Conservation (phyloP, 2,113 vertebrate genomes). For the Deroptyus accipitrinus region DNA sequence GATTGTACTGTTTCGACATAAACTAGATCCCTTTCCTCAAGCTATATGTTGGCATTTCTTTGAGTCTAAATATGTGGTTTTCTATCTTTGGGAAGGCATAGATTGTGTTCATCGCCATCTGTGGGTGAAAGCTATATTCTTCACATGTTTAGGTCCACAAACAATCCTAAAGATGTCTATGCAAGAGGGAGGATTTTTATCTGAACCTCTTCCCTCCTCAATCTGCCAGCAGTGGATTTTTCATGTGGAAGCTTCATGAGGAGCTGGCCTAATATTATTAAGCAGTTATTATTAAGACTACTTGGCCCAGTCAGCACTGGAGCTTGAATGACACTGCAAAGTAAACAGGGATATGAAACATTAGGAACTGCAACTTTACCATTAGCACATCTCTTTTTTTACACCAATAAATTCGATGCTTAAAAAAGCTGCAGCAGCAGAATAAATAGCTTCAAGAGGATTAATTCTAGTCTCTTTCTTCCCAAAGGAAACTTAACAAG, state of each 20-base stretch:
- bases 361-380: not conserved
- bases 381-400: not conserved
- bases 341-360: not conserved
- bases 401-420: not conserved
- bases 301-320: not conserved
- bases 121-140: not conserved
- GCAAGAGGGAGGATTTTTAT: not conserved
- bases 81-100: not conserved
- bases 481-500: not conserved
- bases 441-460: not conserved
- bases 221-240: not conserved
- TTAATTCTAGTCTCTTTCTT: not conserved
- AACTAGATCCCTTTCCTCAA: not conserved
- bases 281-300: not conserved
- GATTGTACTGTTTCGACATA: not conserved
- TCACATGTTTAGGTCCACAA: not conserved
- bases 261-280: not conserved
- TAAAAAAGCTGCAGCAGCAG: not conserved
- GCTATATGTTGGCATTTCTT: not conserved
- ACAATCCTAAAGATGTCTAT: not conserved
- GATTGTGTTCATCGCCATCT: conserved; percentile 14
- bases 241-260: not conserved
- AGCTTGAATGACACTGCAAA: not conserved
- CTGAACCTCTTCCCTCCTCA: not conserved
- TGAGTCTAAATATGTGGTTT: not conserved